A percentile compares a stretch with the other conserved stretches of the same genome.
Evolutionary conservation across 2,113 vertebrate species (phyloP).

Genomic region (Carollia perspicillata): DNA sequence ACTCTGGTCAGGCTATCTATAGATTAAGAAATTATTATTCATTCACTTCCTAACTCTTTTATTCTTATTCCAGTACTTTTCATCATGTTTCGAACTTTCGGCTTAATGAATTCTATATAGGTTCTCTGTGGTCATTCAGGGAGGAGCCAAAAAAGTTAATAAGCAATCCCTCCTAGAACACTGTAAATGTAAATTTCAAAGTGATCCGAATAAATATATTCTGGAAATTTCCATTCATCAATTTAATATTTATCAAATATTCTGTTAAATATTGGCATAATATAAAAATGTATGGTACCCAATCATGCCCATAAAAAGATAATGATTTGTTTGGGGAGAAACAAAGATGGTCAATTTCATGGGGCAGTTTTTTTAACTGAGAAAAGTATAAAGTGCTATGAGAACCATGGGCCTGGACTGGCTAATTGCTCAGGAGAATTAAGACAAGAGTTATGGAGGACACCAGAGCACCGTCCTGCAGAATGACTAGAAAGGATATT

Average conservation of each 20-base stretch:
- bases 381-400: background rate
- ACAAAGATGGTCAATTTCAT: background rate
- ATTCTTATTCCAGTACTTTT: background rate
- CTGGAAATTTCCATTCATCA: background rate
- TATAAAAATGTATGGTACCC: background rate
- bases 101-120: background rate
- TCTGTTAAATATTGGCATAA: slow-evolving; percentile 6
- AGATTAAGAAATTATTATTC: background rate
- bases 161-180: background rate
- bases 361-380: background rate
- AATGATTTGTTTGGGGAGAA: background rate
- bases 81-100: background rate
- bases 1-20: background rate
- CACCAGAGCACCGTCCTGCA: background rate
- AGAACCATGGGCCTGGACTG: background rate
- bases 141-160: background rate
- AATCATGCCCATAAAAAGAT: background rate
- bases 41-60: background rate
- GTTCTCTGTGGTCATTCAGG: background rate
- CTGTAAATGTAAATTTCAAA: slow-evolving; percentile 39
- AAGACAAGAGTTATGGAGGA: background rate
- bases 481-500: background rate
- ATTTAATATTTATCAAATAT: background rate
- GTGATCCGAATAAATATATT: background rate
- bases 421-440: background rate